phyloP scores from a whole-genome alignment of 2,113 vertebrate species.

The Mustelus asterias region DNA sequence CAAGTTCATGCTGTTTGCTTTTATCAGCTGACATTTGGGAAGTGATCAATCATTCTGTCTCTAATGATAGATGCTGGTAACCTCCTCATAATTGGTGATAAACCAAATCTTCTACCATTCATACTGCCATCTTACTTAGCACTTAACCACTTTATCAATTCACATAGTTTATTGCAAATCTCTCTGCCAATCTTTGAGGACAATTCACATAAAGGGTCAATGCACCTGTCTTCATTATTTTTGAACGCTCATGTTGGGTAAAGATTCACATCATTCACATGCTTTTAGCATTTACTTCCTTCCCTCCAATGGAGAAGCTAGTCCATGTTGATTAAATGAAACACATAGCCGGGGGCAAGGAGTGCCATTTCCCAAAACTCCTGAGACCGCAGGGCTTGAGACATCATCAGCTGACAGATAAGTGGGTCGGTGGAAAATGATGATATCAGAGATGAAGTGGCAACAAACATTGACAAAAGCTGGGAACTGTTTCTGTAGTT shows the following conservation, averaged over 20 bases:
- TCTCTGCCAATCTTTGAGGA: not conserved
- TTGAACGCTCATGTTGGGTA: not conserved
- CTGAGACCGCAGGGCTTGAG: not conserved
- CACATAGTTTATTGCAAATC: not conserved
- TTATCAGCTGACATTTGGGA: too few relatives aligned
- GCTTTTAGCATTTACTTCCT: not conserved
- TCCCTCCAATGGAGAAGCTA: not conserved
- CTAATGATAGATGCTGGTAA: too few relatives aligned
- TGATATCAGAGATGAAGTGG: not conserved
- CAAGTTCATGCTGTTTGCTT: too few relatives aligned
- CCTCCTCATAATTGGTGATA: too few relatives aligned
- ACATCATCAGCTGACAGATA: not conserved
- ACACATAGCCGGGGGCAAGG: not conserved
- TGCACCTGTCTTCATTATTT: not conserved
- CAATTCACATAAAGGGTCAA: not conserved
- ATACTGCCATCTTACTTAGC: not conserved
- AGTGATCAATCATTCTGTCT: too few relatives aligned
- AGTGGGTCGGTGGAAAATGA: not conserved
- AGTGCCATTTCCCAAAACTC: not conserved
- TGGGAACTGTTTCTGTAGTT: not conserved
- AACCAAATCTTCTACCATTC: not conserved
- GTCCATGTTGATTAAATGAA: not conserved
- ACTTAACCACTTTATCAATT: not conserved
- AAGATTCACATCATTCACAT: not conserved
- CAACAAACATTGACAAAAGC: not conserved